Percentiles rank a stretch among this genome's conserved stretches.
Evolutionary conservation across 2,888 invertebrate species (phyloP).

Genomic region (Eulithis prunata): DNA sequence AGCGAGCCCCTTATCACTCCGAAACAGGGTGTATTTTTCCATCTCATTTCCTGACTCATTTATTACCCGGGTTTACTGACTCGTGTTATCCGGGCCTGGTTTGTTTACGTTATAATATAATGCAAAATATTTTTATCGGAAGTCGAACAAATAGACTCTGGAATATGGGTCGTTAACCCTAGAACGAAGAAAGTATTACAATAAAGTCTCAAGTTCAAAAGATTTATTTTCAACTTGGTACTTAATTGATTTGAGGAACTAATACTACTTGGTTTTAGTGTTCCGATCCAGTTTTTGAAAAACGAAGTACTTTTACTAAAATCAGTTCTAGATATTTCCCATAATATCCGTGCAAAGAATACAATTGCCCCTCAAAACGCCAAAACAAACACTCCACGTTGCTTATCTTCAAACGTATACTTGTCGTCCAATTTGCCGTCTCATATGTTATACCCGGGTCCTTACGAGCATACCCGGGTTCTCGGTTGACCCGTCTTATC

Average conservation of each 20-base stretch:
- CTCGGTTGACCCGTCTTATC: conserved; percentile 20
- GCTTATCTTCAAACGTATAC: conserved; percentile 16
- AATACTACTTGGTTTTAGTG: too few species aligned
- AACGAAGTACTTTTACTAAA: too few species aligned
- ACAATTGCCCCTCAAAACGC: conserved; percentile 12
- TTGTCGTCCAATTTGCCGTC: conserved; percentile 7
- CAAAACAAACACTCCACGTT: conserved; percentile 13
- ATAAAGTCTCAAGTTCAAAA: too few species aligned
- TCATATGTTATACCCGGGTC: conserved; percentile 13
- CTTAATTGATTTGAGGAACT: too few species aligned
- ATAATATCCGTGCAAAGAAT: neutral
- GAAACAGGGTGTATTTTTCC: conserved; percentile 23
- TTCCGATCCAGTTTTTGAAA: too few species aligned
- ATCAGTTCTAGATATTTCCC: too few species aligned
- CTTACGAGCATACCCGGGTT: neutral
- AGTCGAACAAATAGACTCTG: neutral
- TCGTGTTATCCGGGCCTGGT: conserved; percentile 6
- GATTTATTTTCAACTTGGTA: too few species aligned
- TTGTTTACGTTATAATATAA: neutral
- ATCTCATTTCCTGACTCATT: conserved; percentile 17
- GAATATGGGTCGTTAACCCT: too few species aligned
- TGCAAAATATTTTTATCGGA: neutral
- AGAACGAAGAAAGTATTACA: too few species aligned
- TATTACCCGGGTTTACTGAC: conserved; percentile 15
- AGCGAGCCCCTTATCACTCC: conserved; percentile 19